Base-by-base conservation (phyloP, 2,888 invertebrate genomes). In the Anaspis maculata region DNA sequence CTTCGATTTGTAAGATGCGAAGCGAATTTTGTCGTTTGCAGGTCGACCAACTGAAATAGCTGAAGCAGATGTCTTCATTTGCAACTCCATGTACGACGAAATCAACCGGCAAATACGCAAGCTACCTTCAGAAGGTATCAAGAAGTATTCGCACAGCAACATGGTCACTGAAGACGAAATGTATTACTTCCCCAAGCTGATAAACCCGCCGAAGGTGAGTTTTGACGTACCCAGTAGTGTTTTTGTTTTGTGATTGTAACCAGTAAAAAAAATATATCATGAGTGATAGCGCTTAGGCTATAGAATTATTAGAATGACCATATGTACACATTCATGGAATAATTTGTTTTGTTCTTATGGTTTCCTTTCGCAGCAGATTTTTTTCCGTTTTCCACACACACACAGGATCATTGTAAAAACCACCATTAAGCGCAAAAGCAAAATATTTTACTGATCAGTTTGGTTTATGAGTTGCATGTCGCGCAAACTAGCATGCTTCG, bases 141-240 rank as follows among this genome's bases (percentile, higher is more conserved):
- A 85, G 53, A 90, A 87, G 68, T 89, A 85, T 54, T 77, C 77
- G 39, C 86, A 88, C 51, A 79, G 79, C 24, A 77, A 83, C 27
- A 74, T 79, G 7, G 94, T 96, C 24, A 86, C 83, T n/a, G 83
- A 90, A 29, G 97, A 98, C 66, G 97, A 98, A 67, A 73, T 85
- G 30, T 87, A 84, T 57, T 83, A 79, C 65, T 90, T 91, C 67
- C 77, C 82, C 32, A 69, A 72, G 48, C 69, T 77, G 3, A 74
- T 82, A 25, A 79, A 76, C 57, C 79, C 79, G 6, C 69, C 69
- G 24, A 76, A 74, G 68, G 76, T 76, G 59, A 56, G 61, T 54
- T 16, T n/a, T n/a, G n/a, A n/a, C n/a, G 13, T n/a, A n/a, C n/a
- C n/a, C n/a, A n/a, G n/a, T n/a, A n/a, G n/a, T n/a, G n/a, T n/a